Evolutionary conservation across 2,113 vertebrate species (phyloP).

Genomic region (Myotis yumanensis): DNA sequence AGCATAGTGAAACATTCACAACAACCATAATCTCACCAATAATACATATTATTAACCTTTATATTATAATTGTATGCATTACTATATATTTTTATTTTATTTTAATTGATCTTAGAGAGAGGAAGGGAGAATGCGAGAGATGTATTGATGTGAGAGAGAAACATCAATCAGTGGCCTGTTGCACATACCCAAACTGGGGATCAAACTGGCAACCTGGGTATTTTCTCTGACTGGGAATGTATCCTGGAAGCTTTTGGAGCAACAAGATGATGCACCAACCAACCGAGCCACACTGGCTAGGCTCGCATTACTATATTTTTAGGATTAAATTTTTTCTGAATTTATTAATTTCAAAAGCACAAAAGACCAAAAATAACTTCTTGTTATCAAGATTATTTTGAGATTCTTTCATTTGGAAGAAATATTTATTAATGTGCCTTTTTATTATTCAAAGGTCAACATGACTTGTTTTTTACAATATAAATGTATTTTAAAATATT

Average conservation of each 20-base stretch:
- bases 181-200: neutral
- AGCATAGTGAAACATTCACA: neutral
- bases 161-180: neutral
- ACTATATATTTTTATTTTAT: neutral
- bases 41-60: neutral
- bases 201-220: neutral
- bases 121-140: neutral
- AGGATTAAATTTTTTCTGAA: neutral
- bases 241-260: neutral
- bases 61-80: neutral
- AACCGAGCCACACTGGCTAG: neutral
- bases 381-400: neutral
- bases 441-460: slow-evolving; percentile 59
- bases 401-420: slow-evolving; percentile 10
- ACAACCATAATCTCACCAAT: neutral
- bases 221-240: neutral
- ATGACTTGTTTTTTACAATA: slow-evolving; percentile 32
- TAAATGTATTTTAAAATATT: slow-evolving; percentile 65
- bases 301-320: neutral
- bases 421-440: slow-evolving; percentile 30
- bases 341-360: neutral
- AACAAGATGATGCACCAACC: neutral
- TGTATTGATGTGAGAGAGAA: neutral
- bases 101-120: neutral
- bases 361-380: neutral